Evolutionary conservation across 1,140 invertebrate genomes (phyloP).

Genomic region (Popillia japonica): DNA sequence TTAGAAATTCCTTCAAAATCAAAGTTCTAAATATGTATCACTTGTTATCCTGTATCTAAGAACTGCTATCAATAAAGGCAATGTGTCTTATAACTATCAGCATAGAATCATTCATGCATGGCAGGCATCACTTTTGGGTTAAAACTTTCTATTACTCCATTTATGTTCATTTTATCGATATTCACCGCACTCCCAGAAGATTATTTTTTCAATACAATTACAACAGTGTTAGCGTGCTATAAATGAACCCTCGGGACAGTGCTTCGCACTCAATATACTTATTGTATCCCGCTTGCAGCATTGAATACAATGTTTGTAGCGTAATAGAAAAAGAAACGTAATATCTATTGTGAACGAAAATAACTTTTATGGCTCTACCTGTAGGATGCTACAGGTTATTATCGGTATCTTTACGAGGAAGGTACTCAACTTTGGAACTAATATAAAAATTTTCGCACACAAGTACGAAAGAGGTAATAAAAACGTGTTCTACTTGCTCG

Average conservation of each 20-base stretch:
- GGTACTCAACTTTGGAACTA: background rate
- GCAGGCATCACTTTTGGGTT: background rate
- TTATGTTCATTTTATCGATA: background rate
- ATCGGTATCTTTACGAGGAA: background rate
- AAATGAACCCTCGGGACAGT: background rate
- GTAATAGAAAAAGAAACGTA: constrained; percentile 3
- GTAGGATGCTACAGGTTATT: background rate
- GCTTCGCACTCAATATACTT: background rate
- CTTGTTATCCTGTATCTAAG: no score
- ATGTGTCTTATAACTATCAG: no score
- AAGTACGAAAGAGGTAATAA: background rate
- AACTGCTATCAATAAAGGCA: no score
- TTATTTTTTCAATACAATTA: background rate
- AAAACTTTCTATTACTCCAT: background rate
- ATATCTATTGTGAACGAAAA: background rate
- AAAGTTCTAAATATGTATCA: no score
- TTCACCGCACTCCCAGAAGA: background rate
- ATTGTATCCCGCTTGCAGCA: background rate
- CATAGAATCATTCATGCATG: background rate
- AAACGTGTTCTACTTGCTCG: background rate
- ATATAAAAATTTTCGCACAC: background rate
- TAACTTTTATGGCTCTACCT: background rate
- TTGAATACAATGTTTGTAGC: background rate
- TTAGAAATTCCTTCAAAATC: no score
- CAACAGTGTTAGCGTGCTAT: background rate